Conservation (phyloP, 2,113 vertebrate species). For the Muntiacus muntjak region DNA sequence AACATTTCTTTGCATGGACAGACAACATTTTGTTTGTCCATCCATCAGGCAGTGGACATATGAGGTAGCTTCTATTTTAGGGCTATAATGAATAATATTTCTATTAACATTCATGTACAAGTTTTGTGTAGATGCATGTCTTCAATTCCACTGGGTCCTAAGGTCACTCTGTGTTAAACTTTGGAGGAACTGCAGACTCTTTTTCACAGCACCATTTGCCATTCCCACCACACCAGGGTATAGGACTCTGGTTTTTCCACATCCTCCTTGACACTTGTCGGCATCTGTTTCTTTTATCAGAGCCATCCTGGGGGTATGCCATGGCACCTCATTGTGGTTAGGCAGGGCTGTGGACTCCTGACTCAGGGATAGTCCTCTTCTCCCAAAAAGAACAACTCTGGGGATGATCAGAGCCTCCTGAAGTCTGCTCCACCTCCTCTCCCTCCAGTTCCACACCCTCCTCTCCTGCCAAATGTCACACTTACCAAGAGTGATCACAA, state of each 20-base stretch:
- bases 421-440: not conserved
- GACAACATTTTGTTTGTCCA: not conserved
- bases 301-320: not conserved
- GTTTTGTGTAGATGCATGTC: not conserved
- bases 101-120: not conserved
- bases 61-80: not conserved
- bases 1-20: not conserved
- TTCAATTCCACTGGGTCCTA: not conserved
- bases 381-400: not conserved
- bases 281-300: not conserved
- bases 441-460: not conserved
- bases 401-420: not conserved
- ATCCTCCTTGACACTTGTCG: not conserved
- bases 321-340: not conserved
- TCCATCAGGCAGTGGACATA: not conserved
- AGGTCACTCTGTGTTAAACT: not conserved
- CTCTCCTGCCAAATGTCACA: not conserved
- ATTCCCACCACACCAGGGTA: not conserved
- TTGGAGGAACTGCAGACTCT: not conserved
- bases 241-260: not conserved
- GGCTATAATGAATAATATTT: not conserved
- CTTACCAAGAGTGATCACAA: not conserved
- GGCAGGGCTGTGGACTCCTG: not conserved
- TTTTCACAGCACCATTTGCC: not conserved
- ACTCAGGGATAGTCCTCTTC: not conserved